A percentile compares a stretch with the other conserved stretches of the same genome.
phyloP scores from a whole-genome alignment of 2,113 vertebrate genomes.

The Ibidorhyncha struthersii region DNA sequence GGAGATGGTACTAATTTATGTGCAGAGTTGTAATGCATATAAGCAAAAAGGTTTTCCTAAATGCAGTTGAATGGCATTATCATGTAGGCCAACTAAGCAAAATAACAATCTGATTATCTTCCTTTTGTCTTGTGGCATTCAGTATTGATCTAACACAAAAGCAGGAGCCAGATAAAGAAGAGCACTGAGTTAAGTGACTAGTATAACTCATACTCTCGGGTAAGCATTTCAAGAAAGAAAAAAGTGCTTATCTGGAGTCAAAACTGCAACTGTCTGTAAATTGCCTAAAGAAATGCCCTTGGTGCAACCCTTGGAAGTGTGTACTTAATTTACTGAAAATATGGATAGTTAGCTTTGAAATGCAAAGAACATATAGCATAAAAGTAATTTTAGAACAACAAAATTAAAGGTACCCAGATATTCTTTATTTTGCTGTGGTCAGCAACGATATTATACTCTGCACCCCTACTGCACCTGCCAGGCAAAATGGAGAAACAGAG shows the following conservation, averaged over 20 bases:
- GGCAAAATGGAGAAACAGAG: not conserved
- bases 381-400: not conserved
- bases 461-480: not conserved
- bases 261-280: not conserved
- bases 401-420: not conserved
- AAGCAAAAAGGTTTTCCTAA: conserved; percentile 35
- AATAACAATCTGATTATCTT: conserved; percentile 41
- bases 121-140: not conserved
- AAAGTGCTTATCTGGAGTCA: not conserved
- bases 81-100: not conserved
- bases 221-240: not conserved
- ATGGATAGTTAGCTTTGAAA: not conserved
- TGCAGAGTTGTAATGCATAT: not conserved
- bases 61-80: conserved; percentile 5
- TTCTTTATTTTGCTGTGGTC: not conserved
- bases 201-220: not conserved
- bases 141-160: conserved; percentile 11
- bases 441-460: not conserved
- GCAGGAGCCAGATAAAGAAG: not conserved
- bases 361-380: not conserved
- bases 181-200: not conserved
- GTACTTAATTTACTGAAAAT: not conserved
- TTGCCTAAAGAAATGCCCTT: not conserved
- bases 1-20: conserved; percentile 11
- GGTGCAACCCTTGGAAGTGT: not conserved